Evolutionary conservation across 2,797 vertebrate species (phyloP), one percentile per base, ranked within the genome.

Genomic region (Perdix hodgsoniae): DNA sequence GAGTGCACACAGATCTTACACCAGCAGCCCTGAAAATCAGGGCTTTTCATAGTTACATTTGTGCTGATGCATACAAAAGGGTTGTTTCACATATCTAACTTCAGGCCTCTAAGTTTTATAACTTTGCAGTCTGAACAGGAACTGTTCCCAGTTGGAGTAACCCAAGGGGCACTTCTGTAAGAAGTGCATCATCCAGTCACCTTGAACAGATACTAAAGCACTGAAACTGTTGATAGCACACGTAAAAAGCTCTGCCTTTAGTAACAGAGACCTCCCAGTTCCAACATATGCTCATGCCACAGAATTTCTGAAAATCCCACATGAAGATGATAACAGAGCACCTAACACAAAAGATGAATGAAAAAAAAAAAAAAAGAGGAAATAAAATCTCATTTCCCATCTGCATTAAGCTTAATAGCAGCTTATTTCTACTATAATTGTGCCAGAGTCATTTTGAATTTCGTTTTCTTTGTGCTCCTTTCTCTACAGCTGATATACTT

Each of bases 261-360:
- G 78, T 72, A 87, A 92, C 80, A 93, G 88, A 83, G 66, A 78
- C 42, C 3, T 86, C 69, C 33, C 81, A 82, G 87, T 77, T 92
- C 95, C 94, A 88, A 89, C 69, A 66, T 63, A 83, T 9, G n/a
- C 54, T 87, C 88, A 87, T 16, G 50, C 47, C 94, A 91, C 93
- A 94, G 74, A 65, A 83, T 89, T 85, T 80, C 75, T 75, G 50
- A 87, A 74, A 42, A 87, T 47, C 61, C 82, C 39, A 60, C 39
- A 63, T 85, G 59, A 91, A 94, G 59, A 84, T 10, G 54, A 82
- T 10, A 86, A 76, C 5, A 1, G 81, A 93, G 29, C 23, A 92
- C 75, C 88, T 83, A 89, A 66, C 70, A 86, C 33, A 72, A 83
- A 90, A 86, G 72, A 63, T 2, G 31, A 56, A 56, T n/a, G 2